Conservation (phyloP, 2,113 vertebrate species). For the Pyxicephalus adspersus region DNA sequence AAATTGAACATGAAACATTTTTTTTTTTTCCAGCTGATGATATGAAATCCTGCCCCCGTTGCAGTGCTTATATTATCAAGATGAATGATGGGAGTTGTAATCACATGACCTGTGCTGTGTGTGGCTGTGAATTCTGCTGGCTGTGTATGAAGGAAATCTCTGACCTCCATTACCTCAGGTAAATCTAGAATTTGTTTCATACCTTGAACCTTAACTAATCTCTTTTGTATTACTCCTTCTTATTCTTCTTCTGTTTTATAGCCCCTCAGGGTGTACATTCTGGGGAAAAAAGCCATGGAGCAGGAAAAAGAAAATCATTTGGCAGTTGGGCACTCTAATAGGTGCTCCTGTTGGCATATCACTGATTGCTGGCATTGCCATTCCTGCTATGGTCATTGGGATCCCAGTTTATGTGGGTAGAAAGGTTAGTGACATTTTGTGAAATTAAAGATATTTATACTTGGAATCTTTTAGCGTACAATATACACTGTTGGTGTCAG, state of each 20-base stretch:
- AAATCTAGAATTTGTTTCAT: slow-evolving; percentile 22
- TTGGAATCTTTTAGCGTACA: too few species aligned
- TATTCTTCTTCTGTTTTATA: slow-evolving; percentile 60
- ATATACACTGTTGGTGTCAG: not conserved
- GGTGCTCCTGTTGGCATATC: slow-evolving; percentile 96
- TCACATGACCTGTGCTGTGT: slow-evolving; percentile 98
- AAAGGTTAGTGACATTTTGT: slow-evolving; percentile 76
- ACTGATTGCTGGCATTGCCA: slow-evolving; percentile 95
- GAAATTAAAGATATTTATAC: not conserved
- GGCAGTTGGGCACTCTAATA: slow-evolving; percentile 96
- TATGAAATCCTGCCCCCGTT: slow-evolving; percentile 97
- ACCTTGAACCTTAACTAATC: not conserved
- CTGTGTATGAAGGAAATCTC: slow-evolving; percentile 99
- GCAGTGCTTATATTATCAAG: slow-evolving; percentile 98
- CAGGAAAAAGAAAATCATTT: slow-evolving; percentile 98
- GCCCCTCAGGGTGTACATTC: slow-evolving; percentile 97
- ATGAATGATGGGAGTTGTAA: slow-evolving; percentile 99
- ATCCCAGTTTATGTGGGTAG: slow-evolving; percentile 96
- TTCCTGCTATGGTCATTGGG: slow-evolving; percentile 98
- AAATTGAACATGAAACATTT: too few species aligned
- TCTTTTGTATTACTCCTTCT: not conserved
- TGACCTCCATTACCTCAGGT: slow-evolving; percentile 99
- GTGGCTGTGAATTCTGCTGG: slow-evolving; percentile 99
- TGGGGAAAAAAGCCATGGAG: slow-evolving; percentile 99
- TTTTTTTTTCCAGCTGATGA: slow-evolving; percentile 79